Percentiles rank a stretch among this genome's conserved stretches.
These are phyloP conservation scores for Macaca nemestrina DNA, from an alignment of 2,113 vertebrate species.

Conservation along the genomic window DNA sequence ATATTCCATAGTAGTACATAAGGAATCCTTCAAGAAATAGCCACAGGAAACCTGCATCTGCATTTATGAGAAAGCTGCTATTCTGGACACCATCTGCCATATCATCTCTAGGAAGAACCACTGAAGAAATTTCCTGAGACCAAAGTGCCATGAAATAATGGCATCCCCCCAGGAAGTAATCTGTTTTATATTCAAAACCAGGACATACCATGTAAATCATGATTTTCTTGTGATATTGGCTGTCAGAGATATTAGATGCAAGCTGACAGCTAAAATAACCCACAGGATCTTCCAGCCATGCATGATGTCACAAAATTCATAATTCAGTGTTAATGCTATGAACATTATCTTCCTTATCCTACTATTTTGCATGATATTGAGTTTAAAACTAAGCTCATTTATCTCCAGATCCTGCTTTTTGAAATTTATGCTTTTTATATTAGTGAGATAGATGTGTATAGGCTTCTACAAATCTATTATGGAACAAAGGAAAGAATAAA, in stretches of 20 bases:
- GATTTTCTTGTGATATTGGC: background rate
- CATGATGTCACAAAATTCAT: background rate
- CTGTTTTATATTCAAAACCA: background rate
- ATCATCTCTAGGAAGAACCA: background rate
- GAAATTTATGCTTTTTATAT: background rate
- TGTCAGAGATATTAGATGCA: background rate
- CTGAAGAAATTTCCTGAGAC: background rate
- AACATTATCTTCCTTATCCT: background rate
- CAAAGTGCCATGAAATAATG: background rate
- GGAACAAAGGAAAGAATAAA: background rate
- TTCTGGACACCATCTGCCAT: background rate
- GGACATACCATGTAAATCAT: background rate
- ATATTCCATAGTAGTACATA: background rate
- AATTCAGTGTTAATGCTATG: background rate
- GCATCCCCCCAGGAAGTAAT: background rate
- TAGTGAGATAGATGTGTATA: background rate
- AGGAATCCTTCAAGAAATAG: background rate
- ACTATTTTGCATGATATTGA: background rate
- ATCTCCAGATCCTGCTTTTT: background rate
- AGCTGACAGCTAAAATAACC: background rate
- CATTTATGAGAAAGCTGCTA: background rate
- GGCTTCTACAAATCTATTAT: background rate
- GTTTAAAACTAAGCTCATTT: background rate
- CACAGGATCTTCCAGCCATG: background rate
- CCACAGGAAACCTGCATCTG: background rate